Percentiles rank a stretch among this genome's conserved stretches.
phyloP scores from a whole-genome alignment of 2,113 vertebrate species.

The Cyprinus carpio region DNA sequence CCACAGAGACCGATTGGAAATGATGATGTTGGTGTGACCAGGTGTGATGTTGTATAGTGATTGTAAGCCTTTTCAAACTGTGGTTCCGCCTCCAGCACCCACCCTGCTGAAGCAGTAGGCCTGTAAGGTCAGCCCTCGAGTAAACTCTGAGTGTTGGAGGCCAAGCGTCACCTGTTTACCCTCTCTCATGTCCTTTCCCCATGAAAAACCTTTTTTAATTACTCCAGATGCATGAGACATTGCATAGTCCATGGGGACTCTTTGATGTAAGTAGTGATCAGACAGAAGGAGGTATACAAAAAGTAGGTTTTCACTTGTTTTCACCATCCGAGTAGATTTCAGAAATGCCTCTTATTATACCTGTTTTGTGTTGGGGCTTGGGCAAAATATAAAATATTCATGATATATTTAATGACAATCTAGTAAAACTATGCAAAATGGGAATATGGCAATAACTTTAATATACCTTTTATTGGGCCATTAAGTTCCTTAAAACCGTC shows the following conservation, averaged over 20 bases:
- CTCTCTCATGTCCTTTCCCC: not conserved
- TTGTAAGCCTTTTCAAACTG: conserved; percentile 68
- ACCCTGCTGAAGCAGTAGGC: conserved; percentile 75
- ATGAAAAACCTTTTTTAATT: conserved; percentile 17
- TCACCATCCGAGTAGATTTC: not conserved
- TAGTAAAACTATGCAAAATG: not conserved
- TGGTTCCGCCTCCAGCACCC: conserved; percentile 72
- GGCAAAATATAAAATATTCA: not conserved
- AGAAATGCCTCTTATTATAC: not conserved
- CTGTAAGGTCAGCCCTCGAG: conserved; percentile 83
- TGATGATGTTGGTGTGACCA: conserved; percentile 68
- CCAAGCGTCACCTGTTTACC: conserved; percentile 60
- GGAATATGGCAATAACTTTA: not conserved
- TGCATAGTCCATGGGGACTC: not conserved
- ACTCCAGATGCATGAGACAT: conserved; percentile 1
- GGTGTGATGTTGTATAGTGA: conserved; percentile 84
- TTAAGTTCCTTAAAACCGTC: not conserved
- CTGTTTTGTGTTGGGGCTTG: not conserved
- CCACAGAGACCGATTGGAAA: conserved; percentile 87
- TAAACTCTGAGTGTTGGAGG: conserved; percentile 85
- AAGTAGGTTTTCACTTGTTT: not conserved
- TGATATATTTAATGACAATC: not conserved
- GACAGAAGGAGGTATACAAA: not conserved
- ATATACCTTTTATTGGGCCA: not conserved
- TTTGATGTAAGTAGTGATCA: not conserved